Evolutionary conservation across 2,113 vertebrate genomes (phyloP).

Genomic region (Suricata suricatta): DNA sequence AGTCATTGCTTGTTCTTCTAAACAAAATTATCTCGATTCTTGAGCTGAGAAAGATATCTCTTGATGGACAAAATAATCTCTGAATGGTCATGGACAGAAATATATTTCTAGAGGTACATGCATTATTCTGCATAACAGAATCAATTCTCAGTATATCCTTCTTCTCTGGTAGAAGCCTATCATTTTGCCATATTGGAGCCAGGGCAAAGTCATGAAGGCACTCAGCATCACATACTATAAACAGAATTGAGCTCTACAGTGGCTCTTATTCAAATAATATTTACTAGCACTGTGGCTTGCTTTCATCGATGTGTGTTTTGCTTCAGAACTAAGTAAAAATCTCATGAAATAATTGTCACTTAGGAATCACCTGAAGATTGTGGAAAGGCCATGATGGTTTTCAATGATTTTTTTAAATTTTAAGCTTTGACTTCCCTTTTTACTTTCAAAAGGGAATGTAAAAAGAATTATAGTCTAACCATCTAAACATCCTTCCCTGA

Average conservation of each 20-base stretch:
- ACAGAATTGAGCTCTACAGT: neutral
- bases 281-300: neutral
- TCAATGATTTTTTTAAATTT: neutral
- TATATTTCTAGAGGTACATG: neutral
- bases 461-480: neutral
- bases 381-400: neutral
- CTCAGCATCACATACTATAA: neutral
- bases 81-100: neutral
- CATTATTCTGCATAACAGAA: neutral
- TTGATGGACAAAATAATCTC: neutral
- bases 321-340: neutral
- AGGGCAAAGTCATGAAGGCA: neutral
- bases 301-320: neutral
- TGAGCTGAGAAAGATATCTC: neutral
- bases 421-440: neutral
- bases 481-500: neutral
- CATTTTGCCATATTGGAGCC: neutral
- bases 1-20: neutral
- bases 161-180: neutral
- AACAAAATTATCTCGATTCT: neutral
- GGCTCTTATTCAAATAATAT: neutral
- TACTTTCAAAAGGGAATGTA: neutral
- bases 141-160: neutral
- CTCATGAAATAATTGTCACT: neutral
- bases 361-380: conserved; percentile 20